Evolutionary conservation across 2,888 invertebrate genomes (phyloP).

Genomic region (Apocheima hispidaria): DNA sequence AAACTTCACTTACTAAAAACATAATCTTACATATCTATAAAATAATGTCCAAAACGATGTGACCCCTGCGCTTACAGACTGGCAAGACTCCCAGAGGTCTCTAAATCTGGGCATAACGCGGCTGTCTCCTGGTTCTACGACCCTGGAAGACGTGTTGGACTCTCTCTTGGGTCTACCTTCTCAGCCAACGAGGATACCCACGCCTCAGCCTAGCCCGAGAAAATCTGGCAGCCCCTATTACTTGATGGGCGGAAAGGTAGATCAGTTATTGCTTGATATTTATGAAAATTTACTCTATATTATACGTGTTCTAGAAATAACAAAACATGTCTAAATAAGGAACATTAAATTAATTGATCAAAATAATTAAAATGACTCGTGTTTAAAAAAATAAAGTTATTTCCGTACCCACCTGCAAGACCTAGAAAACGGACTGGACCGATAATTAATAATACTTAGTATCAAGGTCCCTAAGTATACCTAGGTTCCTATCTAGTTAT

Average conservation of each 20-base stretch:
- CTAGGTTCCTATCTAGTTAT: too few species aligned
- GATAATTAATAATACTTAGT: too few species aligned
- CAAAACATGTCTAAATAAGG: too few species aligned
- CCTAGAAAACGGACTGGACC: too few species aligned
- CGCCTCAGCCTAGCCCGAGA: conserved; percentile 86
- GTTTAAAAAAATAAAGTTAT: too few species aligned
- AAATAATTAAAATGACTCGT: too few species aligned
- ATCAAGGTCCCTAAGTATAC: too few species aligned
- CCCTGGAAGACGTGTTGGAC: conserved; percentile 97
- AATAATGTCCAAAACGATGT: conserved; percentile 34
- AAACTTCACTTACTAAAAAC: conserved; percentile 1
- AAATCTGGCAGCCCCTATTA: conserved; percentile 80
- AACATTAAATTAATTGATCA: too few species aligned
- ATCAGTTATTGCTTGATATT: not conserved
- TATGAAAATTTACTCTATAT: not conserved
- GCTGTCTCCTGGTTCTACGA: conserved; percentile 93
- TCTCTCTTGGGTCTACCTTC: conserved; percentile 94
- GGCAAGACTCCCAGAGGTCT: conserved; percentile 81
- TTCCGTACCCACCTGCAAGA: too few species aligned
- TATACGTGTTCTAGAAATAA: too few species aligned
- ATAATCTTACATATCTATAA: conserved; percentile 7
- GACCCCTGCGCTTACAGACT: conserved; percentile 73
- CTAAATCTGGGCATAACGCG: conserved; percentile 85
- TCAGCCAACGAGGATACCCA: conserved; percentile 91
- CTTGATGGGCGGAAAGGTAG: conserved; percentile 81